Percentiles rank a stretch among this genome's conserved stretches.
phyloP scores from a whole-genome alignment of 2,888 invertebrate species.

The Oscheius sp. region DNA sequence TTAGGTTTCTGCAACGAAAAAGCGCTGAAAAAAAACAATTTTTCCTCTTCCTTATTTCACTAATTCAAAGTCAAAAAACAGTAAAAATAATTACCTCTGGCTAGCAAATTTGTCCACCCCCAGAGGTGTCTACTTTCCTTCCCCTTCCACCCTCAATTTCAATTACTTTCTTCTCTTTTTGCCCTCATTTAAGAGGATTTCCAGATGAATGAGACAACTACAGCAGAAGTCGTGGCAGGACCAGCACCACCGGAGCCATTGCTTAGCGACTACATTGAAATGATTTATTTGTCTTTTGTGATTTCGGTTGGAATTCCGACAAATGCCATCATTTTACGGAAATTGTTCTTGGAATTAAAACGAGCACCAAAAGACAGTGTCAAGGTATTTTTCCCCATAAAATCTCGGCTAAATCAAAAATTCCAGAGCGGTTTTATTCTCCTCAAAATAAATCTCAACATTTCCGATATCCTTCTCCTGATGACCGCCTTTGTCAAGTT shows the following conservation, averaged over 20 bases:
- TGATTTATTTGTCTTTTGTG: conserved; percentile 64
- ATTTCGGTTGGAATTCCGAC: conserved; percentile 65
- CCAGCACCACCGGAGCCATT: conserved; percentile 54
- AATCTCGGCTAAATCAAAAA: not conserved
- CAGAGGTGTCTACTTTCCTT: not conserved
- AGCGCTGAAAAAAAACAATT: too few species aligned
- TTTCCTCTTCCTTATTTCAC: not conserved
- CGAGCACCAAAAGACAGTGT: conserved; percentile 58
- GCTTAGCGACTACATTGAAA: conserved; percentile 69
- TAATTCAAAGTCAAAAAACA: not conserved
- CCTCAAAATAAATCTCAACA: conserved; percentile 70
- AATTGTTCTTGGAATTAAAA: conserved; percentile 56
- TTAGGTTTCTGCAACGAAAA: not conserved
- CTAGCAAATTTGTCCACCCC: too few species aligned
- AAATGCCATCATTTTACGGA: conserved; percentile 63
- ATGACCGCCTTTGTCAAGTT: conserved; percentile 66
- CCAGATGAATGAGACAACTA: conserved; percentile 10
- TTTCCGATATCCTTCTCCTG: conserved; percentile 68
- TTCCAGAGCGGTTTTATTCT: conserved; percentile 68
- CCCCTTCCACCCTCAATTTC: not conserved
- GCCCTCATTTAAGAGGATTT: not conserved
- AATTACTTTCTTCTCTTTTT: not conserved
- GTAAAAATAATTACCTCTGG: not conserved
- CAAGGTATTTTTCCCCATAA: conserved; percentile 46
- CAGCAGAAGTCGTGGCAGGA: not conserved